Base-by-base conservation (phyloP, 1,140 invertebrate species). In the Aphidius ervi region DNA sequence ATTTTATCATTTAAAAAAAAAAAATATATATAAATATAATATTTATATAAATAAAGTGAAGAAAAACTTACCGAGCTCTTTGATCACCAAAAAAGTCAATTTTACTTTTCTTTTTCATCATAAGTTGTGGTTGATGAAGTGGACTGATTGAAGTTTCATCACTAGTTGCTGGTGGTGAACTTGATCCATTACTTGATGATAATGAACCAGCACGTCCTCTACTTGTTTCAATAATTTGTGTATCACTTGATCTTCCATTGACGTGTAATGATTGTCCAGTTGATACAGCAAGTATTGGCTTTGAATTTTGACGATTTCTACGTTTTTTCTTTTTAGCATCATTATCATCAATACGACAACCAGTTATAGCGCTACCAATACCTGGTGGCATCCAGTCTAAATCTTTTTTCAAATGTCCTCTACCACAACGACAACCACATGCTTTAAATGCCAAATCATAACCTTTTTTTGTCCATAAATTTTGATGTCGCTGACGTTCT, bases 391-490 rank as follows among this genome's bases (percentile, higher is more conserved):
- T 82, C 92, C 95, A 97, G 70, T 97, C 93, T 9, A 95, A 81
- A 79, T 97, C 95, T 78, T 97, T 97, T 70, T 94, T 90, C 56
- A 98, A 75, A 74, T 97, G 94, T 1, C 95, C 95, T 6, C 93
- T 83, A 0, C 91, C 91, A 79, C 95, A 88, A 69, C 90, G 86
- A 82, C 95, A 88, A 67, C 90, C 87, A 84, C 94, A 92, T 48
- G 94, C 90, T 74, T 93, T 93, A 73, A 89, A 92, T 1, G 94
- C 93, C 72, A 97, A 80, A 76, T 98, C 95, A 81, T 97, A 97
- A 9, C 94, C 95, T 77, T 96, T 96, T 79, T 97, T 97, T 46
- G 94, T 97, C 95, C 95, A 98, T 58, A 98, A 80, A 74, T 98
- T 96, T 79, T 97, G 94, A 65, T 92, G 85, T 16, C 94, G 85